Conservation (phyloP, 2,797 vertebrate species). For the Acanthiza pusilla region DNA sequence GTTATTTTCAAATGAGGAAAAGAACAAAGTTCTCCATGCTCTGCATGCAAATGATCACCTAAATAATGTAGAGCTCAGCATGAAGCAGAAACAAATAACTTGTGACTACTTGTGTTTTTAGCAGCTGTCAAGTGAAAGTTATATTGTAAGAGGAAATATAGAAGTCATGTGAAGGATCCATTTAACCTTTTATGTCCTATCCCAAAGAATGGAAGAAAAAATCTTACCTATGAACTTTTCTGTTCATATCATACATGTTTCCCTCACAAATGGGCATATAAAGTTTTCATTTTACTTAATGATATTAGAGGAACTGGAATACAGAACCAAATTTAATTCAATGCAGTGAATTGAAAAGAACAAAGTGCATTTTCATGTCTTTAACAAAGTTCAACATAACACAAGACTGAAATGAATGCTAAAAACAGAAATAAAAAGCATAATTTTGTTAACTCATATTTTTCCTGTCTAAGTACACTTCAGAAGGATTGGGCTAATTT, state of each 20-base stretch:
- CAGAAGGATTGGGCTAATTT: neutral
- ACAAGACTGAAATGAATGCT: neutral
- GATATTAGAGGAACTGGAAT: constrained; percentile 7
- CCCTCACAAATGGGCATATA: neutral
- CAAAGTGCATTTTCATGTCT: neutral
- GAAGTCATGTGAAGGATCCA: constrained; percentile 12
- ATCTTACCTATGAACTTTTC: constrained; percentile 19
- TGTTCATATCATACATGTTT: constrained; percentile 13
- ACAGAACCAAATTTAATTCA: neutral
- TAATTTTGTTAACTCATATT: neutral
- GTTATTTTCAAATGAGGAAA: constrained; percentile 14
- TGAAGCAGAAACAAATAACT: constrained; percentile 61
- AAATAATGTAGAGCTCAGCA: constrained; percentile 58
- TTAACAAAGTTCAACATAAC: neutral
- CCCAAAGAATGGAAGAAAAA: constrained; percentile 22
- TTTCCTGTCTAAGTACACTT: neutral
- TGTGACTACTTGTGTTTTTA: constrained; percentile 67
- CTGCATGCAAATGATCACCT: constrained; percentile 53
- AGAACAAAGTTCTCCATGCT: constrained; percentile 32
- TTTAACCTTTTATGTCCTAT: constrained; percentile 55
- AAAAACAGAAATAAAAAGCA: neutral
- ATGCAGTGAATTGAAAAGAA: neutral
- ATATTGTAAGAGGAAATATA: constrained; percentile 35
- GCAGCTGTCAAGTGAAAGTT: constrained; percentile 59
- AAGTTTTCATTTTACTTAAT: constrained; percentile 28